Base-by-base conservation (phyloP, 2,113 vertebrate genomes). In the Rousettus leschenaultii region DNA sequence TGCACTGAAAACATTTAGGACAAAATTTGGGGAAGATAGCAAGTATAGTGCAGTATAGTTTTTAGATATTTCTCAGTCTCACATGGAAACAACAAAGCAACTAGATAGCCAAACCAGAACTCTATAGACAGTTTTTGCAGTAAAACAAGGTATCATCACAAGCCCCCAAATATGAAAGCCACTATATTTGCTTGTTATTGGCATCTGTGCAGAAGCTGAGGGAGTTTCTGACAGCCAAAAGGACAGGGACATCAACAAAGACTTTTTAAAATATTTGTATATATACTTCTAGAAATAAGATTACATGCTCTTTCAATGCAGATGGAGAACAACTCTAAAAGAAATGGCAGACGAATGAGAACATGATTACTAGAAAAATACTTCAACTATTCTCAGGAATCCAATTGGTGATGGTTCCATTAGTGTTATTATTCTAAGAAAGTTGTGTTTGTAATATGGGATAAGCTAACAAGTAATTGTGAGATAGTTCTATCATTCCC, bases 21-120 rank as follows among this genome's bases (percentile, higher is more conserved):
- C 11, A 79, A 63, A 73, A 57, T 48, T 73, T 51, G 8, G 18
- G 30, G 33, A 94, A 57, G 11, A 35, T 4, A 14, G 5, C 15
- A 13, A 33, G n/a, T 14, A 0, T 21, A 10, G 26, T 21, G 10
- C 30, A 12, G 2, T 7, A 45, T 70, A 22, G 6, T n/a, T 38
- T 90, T 48, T 15, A n/a, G 24, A 55, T 74, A 28, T 79, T 63
- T 21, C 30, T 95, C 18, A 51, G 0, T 61, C 15, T 43, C 5
- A 15, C 15, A 26, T 22, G 70, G 38, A 88, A 88, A 75, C 3
- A 74, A 22, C 8, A 4, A 2, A 75, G 14, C 55, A 83, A 63
- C 40, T 30, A 35, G 13, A 71, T 3, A 89, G 30, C 16, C 21
- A 71, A 40, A 70, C 12, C 33, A 7, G 66, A 78, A 80, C 15